These are phyloP conservation scores for Oryzias javanicus DNA, from an alignment of 2,113 vertebrate species.

Conservation along the genomic window DNA sequence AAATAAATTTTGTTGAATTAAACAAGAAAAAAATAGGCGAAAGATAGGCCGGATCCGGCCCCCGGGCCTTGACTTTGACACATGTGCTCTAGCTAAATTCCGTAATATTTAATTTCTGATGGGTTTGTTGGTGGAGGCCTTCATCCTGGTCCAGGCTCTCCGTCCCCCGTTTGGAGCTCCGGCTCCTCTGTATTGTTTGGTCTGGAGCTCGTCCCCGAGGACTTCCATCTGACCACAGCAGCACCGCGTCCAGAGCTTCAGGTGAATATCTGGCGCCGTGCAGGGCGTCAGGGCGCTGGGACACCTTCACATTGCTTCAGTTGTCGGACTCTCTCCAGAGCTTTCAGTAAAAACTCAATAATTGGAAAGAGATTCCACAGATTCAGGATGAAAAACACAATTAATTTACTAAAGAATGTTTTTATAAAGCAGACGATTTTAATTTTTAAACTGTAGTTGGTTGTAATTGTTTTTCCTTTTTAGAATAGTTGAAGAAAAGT, in stretches of 20 bases:
- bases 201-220: constrained; percentile 49
- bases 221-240: constrained; percentile 55
- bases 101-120: background rate
- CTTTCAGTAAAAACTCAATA: background rate
- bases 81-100: too few relatives aligned
- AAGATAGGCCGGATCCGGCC: too few relatives aligned
- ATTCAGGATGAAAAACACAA: background rate
- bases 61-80: too few relatives aligned
- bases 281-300: constrained; percentile 14
- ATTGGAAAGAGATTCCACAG: constrained; percentile 2
- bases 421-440: constrained; percentile 15
- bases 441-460: constrained; percentile 28
- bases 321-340: background rate
- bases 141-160: constrained; percentile 1
- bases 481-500: constrained; percentile 31
- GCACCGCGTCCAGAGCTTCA: constrained; percentile 7
- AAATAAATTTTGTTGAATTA: too few relatives aligned
- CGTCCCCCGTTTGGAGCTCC: background rate
- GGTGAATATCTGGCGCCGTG: constrained; percentile 42
- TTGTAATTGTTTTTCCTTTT: constrained; percentile 23
- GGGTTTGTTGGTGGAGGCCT: background rate
- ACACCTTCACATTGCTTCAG: background rate
- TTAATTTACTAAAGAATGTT: constrained; percentile 20
- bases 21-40: too few relatives aligned
- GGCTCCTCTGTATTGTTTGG: constrained; percentile 48